A percentile compares a stretch with the other conserved stretches of the same genome.
Conservation (phyloP, 2,797 vertebrate species). For the Dendrocincla tyrannina region DNA sequence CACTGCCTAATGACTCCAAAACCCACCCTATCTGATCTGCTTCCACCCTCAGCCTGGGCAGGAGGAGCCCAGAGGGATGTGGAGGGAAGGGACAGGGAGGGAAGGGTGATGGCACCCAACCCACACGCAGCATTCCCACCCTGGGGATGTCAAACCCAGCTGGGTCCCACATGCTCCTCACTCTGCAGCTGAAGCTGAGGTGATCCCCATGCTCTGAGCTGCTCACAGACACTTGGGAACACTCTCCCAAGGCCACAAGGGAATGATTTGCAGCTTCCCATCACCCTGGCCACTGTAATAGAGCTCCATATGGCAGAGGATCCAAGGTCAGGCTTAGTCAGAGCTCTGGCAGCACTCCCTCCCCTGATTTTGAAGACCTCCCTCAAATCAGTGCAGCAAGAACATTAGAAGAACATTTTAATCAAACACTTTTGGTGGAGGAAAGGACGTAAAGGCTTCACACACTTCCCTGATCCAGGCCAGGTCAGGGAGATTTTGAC, state of each 20-base stretch:
- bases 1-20: neutral
- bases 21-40: neutral
- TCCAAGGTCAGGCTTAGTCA: neutral
- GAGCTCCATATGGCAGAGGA: neutral
- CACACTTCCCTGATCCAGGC: neutral
- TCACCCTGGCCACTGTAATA: fast-evolving
- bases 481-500: neutral
- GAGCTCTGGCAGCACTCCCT: neutral
- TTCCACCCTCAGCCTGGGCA: neutral
- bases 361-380: neutral
- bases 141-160: neutral
- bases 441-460: neutral
- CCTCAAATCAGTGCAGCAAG: neutral
- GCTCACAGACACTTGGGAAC: neutral
- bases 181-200: neutral
- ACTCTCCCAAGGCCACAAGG: neutral
- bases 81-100: neutral
- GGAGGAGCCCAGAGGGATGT: neutral
- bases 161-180: neutral
- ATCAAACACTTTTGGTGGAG: neutral
- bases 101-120: neutral
- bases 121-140: neutral
- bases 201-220: neutral
- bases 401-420: neutral
- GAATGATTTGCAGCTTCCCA: neutral